Percentiles rank a stretch among this genome's conserved stretches.
Evolutionary conservation across 2,797 vertebrate species (phyloP).

Genomic region (Eupleurogrammus muticus): DNA sequence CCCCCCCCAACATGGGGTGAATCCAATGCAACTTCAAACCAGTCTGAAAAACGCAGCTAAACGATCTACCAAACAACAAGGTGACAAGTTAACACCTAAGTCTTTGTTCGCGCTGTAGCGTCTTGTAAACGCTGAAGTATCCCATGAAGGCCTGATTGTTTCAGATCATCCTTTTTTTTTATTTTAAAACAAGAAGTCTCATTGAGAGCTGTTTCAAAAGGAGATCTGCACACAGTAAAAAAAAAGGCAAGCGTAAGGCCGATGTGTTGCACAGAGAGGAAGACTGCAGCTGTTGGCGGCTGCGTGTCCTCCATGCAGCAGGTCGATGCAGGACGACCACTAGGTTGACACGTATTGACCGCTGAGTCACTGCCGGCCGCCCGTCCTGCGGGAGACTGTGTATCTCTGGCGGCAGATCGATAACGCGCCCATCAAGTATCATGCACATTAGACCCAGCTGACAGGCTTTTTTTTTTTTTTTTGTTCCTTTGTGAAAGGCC

Average conservation of each 20-base stretch:
- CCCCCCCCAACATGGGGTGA: neutral
- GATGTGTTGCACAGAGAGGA: constrained; percentile 10
- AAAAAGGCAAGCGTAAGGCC: neutral
- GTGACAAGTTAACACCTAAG: neutral
- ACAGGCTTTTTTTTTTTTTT: constrained; percentile 37
- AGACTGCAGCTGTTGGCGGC: constrained; percentile 41
- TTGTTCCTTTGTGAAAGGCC: constrained; percentile 12
- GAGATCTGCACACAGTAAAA: neutral
- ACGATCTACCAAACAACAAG: neutral
- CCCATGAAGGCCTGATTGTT: neutral
- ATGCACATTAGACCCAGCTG: constrained; percentile 51
- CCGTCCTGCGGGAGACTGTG: constrained; percentile 49
- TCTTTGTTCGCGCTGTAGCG: neutral
- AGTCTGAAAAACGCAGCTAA: neutral
- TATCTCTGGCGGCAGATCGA: constrained; percentile 64
- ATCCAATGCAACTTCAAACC: constrained; percentile 8
- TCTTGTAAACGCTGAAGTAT: neutral
- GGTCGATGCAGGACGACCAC: constrained; percentile 56
- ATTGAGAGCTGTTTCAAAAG: neutral
- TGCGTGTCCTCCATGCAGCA: constrained; percentile 41
- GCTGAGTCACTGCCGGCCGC: constrained; percentile 65
- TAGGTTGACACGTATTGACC: constrained; percentile 55
- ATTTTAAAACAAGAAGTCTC: neutral
- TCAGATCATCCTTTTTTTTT: neutral
- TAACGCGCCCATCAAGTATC: constrained; percentile 50